phyloP scores from a whole-genome alignment of 2,113 vertebrate genomes.

The Pteronura brasiliensis region DNA sequence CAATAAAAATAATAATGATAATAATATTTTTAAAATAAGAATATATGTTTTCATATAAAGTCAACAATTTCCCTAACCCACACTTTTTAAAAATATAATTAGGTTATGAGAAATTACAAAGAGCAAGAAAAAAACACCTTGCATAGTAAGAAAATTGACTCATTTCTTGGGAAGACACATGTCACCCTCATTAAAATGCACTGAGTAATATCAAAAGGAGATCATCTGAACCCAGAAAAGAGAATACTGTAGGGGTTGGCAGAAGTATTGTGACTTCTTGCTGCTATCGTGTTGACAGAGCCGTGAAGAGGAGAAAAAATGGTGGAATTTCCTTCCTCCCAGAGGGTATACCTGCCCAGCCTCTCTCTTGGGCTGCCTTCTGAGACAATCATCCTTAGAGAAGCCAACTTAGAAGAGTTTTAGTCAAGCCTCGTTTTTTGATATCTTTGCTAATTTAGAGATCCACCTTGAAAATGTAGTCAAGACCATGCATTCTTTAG shows the following conservation, averaged over 20 bases:
- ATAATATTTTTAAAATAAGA: not conserved
- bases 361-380: not conserved
- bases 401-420: not conserved
- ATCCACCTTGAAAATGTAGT: not conserved
- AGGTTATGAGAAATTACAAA: not conserved
- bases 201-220: not conserved
- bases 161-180: not conserved
- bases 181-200: not conserved
- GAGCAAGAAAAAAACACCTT: not conserved
- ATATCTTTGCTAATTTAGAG: not conserved
- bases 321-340: not conserved
- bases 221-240: not conserved
- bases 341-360: not conserved
- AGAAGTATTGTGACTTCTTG: rapidly evolving
- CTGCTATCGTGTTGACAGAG: rapidly evolving
- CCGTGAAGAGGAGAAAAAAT: too few species aligned
- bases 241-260: not conserved
- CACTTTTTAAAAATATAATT: constrained; percentile 2
- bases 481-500: not conserved
- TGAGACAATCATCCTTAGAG: not conserved
- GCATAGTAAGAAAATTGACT: not conserved
- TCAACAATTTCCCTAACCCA: not conserved
- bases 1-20: not conserved
- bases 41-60: not conserved
- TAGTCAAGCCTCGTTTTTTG: not conserved